Percentiles rank a stretch among this genome's conserved stretches.
phyloP scores from a whole-genome alignment of 1,140 invertebrate species.

The Papilio xuthus region DNA sequence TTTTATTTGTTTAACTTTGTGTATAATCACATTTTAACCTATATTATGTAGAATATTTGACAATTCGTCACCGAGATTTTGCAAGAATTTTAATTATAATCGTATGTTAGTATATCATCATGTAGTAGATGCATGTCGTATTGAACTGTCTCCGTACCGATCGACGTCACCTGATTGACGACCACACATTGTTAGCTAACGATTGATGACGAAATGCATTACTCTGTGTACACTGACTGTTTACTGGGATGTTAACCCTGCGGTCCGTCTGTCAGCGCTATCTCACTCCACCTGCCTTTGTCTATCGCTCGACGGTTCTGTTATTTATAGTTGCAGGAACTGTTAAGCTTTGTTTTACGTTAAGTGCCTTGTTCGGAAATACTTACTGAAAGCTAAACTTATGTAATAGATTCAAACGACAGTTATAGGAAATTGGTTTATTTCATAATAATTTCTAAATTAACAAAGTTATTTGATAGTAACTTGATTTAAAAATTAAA shows the following conservation, averaged over 20 bases:
- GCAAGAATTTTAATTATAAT: slow-evolving; percentile 26
- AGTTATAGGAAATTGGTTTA: neutral
- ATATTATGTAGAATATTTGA: neutral
- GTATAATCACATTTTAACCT: neutral
- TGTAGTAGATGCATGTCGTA: slow-evolving; percentile 56
- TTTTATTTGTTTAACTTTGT: neutral
- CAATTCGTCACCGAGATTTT: neutral
- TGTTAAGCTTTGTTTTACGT: slow-evolving; percentile 4
- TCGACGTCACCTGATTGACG: slow-evolving; percentile 52
- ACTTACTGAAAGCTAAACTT: neutral
- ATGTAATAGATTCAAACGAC: neutral
- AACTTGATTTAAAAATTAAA: too few relatives aligned
- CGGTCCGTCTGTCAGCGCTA: slow-evolving; percentile 33
- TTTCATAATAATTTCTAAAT: too few relatives aligned
- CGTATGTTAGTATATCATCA: slow-evolving; percentile 40
- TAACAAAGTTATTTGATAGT: too few relatives aligned
- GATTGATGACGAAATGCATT: slow-evolving; percentile 42
- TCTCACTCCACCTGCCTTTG: slow-evolving; percentile 25
- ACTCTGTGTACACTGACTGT: slow-evolving; percentile 6
- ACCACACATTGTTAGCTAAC: slow-evolving; percentile 47
- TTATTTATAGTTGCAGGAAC: slow-evolving; percentile 29
- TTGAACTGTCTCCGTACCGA: slow-evolving; percentile 59
- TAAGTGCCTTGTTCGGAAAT: slow-evolving; percentile 3
- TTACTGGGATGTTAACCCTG: slow-evolving; percentile 21
- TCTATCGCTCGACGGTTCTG: slow-evolving; percentile 17